A percentile compares a stretch with the other conserved stretches of the same genome.
Evolutionary conservation across 2,888 invertebrate species (phyloP).

Genomic region (Electrophaes corylata): DNA sequence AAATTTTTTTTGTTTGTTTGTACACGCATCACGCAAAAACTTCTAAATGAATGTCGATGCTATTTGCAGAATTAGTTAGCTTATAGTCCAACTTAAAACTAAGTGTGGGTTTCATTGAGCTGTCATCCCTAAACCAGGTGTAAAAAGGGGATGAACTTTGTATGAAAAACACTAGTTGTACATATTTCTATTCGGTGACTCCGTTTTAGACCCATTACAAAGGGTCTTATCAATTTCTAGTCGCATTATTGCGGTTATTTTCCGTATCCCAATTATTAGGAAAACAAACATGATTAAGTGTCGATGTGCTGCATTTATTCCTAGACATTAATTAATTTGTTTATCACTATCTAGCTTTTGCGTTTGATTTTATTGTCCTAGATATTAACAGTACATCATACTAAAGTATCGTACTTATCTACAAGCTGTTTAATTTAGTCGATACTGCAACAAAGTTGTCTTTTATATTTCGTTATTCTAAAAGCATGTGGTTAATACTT

Average conservation of each 20-base stretch:
- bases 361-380: slow-evolving; percentile 24
- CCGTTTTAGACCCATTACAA: slow-evolving; percentile 7
- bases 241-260: slow-evolving; percentile 38
- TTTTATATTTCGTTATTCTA: too few species aligned
- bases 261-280: slow-evolving; percentile 42
- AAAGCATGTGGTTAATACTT: background rate
- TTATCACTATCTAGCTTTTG: slow-evolving; percentile 22
- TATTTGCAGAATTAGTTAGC: too few species aligned
- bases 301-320: slow-evolving; percentile 24
- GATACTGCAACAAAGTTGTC: slow-evolving; percentile 4
- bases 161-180: too few species aligned
- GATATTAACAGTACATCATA: slow-evolving; percentile 1
- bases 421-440: too few species aligned
- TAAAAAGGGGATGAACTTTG: too few species aligned
- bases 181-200: too few species aligned
- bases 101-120: too few species aligned
- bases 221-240: slow-evolving; percentile 19
- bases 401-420: background rate
- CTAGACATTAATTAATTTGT: slow-evolving; percentile 31
- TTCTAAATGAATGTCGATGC: too few species aligned
- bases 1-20: too few species aligned
- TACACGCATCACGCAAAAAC: too few species aligned
- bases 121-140: too few species aligned
- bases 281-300: slow-evolving; percentile 33
- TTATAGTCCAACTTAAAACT: too few species aligned